These are phyloP conservation scores for Agelastica alni DNA, from an alignment of 2,888 invertebrate species.

Conservation along the genomic window DNA sequence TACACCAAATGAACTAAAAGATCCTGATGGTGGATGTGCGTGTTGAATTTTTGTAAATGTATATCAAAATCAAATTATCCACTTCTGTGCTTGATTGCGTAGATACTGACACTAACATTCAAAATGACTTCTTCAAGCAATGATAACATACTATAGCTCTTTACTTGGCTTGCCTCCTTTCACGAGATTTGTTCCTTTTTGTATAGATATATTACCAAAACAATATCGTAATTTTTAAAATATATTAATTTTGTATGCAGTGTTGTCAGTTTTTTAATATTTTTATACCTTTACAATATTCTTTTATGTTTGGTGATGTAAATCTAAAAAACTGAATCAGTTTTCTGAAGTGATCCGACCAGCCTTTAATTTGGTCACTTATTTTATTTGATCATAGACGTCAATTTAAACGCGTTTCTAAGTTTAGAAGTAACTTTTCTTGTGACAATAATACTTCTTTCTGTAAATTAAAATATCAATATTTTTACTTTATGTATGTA, in stretches of 20 bases:
- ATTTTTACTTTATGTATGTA: no score
- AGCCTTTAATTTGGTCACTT: slow-evolving; percentile 5
- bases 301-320: no score
- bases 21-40: slow-evolving; percentile 91
- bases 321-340: no score
- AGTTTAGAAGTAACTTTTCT: slow-evolving; percentile 2
- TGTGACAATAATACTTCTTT: slow-evolving; percentile 5
- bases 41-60: slow-evolving; percentile 62
- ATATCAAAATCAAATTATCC: slow-evolving; percentile 21
- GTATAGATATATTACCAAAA: no score
- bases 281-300: no score
- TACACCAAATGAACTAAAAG: slow-evolving; percentile 91
- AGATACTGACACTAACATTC: slow-evolving; percentile 25
- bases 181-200: not conserved
- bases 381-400: slow-evolving; percentile 3
- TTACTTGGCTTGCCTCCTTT: slow-evolving; percentile 11
- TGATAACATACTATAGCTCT: slow-evolving; percentile 24
- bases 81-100: slow-evolving; percentile 32
- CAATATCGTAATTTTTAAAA: no score
- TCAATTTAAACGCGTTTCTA: slow-evolving; percentile 6
- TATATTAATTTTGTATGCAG: no score
- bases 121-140: slow-evolving; percentile 12
- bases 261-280: no score
- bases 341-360: slow-evolving; percentile 4
- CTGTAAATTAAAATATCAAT: no score